These are phyloP conservation scores for Volucella inflata DNA, from an alignment of 2,888 invertebrate genomes.

Conservation along the genomic window DNA sequence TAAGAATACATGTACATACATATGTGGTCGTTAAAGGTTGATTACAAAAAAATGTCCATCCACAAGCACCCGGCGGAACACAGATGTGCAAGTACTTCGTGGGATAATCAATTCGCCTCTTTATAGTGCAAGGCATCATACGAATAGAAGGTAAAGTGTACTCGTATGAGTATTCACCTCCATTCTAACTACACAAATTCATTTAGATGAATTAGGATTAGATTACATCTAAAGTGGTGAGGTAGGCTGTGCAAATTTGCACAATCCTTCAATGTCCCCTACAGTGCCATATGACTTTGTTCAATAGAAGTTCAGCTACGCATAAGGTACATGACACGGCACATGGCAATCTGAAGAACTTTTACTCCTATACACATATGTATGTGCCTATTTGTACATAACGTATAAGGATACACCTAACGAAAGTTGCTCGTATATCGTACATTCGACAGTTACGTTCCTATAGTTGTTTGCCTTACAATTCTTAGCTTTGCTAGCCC, in stretches of 20 bases:
- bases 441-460: conserved; percentile 19
- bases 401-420: not conserved
- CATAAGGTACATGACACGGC: too few relatives aligned
- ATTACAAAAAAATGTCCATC: conserved; percentile 32
- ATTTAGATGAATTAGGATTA: conserved; percentile 60
- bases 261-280: conserved; percentile 48
- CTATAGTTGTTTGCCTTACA: conserved; percentile 17
- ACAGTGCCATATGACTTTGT: not conserved
- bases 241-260: conserved; percentile 43
- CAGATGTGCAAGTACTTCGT: not conserved
- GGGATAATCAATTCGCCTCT: conserved; percentile 35
- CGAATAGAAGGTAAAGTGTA: not conserved
- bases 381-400: too few relatives aligned
- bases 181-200: conserved; percentile 52
- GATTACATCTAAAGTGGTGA: conserved; percentile 49
- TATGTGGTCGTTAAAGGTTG: conserved; percentile 38
- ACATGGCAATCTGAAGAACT: not conserved
- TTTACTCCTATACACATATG: not conserved
- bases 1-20: too few relatives aligned
- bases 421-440: too few relatives aligned
- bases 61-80: not conserved
- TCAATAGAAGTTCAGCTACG: too few relatives aligned
- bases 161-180: not conserved
- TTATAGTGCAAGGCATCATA: not conserved
- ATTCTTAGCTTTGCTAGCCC: conserved; percentile 12